Base-by-base conservation (phyloP, 2,797 vertebrate genomes). In the Catostomus latipinnis region DNA sequence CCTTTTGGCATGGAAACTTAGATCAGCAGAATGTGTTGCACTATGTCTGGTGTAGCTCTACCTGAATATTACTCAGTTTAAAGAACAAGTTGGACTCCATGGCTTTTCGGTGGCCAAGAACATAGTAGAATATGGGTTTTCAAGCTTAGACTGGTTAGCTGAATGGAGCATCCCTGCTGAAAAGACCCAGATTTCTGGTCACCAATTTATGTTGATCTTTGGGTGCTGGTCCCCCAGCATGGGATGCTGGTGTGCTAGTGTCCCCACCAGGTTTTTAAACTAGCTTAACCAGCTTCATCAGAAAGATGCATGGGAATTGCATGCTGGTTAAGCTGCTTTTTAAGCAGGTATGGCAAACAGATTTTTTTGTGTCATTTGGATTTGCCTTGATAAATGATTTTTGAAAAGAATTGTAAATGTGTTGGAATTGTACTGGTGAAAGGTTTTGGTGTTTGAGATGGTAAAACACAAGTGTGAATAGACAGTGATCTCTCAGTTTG, bases 291-390 rank as follows among this genome's bases (percentile, higher is more conserved):
- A 34, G 34, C 34, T 34, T 34, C 34, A 34, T 34, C 34, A 34
- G 34, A 34, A 34, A 34, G 34, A 34, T 34, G 34, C 34, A 34
- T 34, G 2, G 34, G 34, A 3, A 34, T 34, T 34, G 34, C 34
- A 34, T 34, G 34, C 34, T 34, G 34, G 6, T 22, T 22, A 22
- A 22, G 2, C 22, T 22, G 22, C 22, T 22, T 22, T 22, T 22
- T 22, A 22, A 22, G 22, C 22, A 22, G 22, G 22, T 22, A 22
- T 22, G 22, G 22, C 53, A 7, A 63, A 57, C 16, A 57, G 13
- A 50, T 78, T 66, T 80, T 78, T 74, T 18, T 86, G 84, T 84
- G 85, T 83, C 54, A 58, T 74, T 63, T 9, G 69, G 74, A 79
- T 72, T 72, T 82, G 82, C 84, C 82, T 84, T 86, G 76, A 65